Base-by-base conservation (phyloP, 2,888 invertebrate genomes). In the Ichneumoninae sp. region DNA sequence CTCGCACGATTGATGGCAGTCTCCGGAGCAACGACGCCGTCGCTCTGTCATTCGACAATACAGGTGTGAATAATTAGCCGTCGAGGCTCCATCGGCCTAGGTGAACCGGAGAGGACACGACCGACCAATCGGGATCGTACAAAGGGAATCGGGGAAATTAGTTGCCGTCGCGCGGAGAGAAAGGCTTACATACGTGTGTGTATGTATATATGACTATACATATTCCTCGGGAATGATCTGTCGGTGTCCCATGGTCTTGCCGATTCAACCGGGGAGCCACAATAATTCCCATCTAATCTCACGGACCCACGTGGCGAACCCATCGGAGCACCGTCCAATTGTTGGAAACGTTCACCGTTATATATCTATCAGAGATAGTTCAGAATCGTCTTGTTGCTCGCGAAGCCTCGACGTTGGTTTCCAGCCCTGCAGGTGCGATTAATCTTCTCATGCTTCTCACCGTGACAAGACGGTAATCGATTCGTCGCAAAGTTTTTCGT, bases 1-100 rank as follows among this genome's bases (percentile, higher is more conserved):
- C 62, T 47, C 44, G 30, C 70, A 70, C 54, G 40, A 44, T 60
- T 30, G 30, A 50, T 62, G 26, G 19, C 30, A 72, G 60, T 69
- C 54, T 19, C 50, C 72, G 65, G 30, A 26, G 62, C 57, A 70
- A 33, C 13, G 40, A 30, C 47, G 62, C 50, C 33, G 22, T 30
- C 52, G 68, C 69, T 19, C 77, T 47, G 52, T 70, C 68, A 22
- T 81, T 82, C 68, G 76, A 80, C 71, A 78, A 80, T 82, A 80
- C 87, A 86, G 88, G 87, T 87, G 89, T 86, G 88, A 90, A 88
- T 90, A 90, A 90, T 90, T 87, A 88, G 68, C 54, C 69, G 68
- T 83, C 74, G 86, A 70, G 80, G 60, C 70, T 65, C 80, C 50
- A 40, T 68, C 65, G 66, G 76, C 74, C 54, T 33, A 68, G 71